A percentile compares a stretch with the other conserved stretches of the same genome.
phyloP scores from a whole-genome alignment of 2,888 invertebrate genomes.

The Hydrotaea cyrtoneurina region DNA sequence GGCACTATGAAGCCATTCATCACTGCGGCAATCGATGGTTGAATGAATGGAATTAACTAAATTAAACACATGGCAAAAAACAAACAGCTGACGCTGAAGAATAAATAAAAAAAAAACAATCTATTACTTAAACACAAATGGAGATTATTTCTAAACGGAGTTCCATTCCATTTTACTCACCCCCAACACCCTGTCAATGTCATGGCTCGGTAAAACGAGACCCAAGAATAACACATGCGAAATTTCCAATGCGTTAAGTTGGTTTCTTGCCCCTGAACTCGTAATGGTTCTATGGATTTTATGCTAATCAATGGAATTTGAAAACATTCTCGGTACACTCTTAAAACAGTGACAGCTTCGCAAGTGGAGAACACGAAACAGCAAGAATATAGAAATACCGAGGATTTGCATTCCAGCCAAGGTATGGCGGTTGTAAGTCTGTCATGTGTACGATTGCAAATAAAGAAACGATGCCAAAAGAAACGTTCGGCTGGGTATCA shows the following conservation, averaged over 20 bases:
- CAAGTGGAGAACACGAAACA: background rate
- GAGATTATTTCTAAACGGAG: conserved; percentile 14
- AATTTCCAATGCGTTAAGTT: background rate
- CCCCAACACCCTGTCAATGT: background rate
- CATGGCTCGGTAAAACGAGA: background rate
- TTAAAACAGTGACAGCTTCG: conserved; percentile 38
- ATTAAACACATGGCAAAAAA: background rate
- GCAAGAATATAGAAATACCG: background rate
- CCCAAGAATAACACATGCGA: background rate
- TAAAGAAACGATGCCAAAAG: background rate
- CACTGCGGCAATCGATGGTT: background rate
- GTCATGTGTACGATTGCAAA: background rate
- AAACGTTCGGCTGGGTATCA: background rate
- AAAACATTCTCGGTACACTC: conserved; percentile 30
- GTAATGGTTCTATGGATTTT: conserved; percentile 25
- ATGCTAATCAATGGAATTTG: conserved; percentile 51
- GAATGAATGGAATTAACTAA: conserved; percentile 12
- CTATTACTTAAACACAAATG: background rate
- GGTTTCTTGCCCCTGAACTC: background rate
- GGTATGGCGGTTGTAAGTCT: no score
- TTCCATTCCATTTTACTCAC: background rate
- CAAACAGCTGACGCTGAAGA: background rate
- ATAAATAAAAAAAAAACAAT: background rate
- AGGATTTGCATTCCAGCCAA: background rate
- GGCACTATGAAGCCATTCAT: background rate